Evolutionary conservation across 2,888 invertebrate genomes (phyloP).

Genomic region (Ecliptopera silaceata): DNA sequence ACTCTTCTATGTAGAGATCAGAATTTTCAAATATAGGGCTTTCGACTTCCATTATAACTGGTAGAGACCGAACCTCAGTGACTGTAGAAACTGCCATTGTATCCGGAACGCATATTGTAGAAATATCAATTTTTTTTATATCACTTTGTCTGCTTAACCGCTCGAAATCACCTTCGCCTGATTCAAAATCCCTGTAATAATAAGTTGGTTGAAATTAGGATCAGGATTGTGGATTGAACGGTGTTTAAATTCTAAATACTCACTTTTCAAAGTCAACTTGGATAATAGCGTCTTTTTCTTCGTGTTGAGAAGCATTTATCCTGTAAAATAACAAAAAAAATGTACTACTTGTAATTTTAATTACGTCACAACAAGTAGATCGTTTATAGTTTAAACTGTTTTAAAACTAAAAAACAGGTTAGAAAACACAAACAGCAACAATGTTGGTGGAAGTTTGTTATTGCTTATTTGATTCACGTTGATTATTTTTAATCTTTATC

Average conservation of each 20-base stretch:
- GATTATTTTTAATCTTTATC: too few relatives aligned
- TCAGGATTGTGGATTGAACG: background rate
- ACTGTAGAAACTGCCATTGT: conserved; percentile 80
- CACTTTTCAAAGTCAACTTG: conserved; percentile 77
- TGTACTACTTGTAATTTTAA: too few relatives aligned
- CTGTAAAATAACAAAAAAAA: conserved; percentile 44
- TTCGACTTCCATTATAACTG: conserved; percentile 57
- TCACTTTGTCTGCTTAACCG: conserved; percentile 86
- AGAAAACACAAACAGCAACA: too few relatives aligned
- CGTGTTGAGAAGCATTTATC: conserved; percentile 57
- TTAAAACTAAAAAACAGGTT: too few relatives aligned
- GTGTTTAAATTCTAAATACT: conserved; percentile 37
- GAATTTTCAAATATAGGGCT: conserved; percentile 81
- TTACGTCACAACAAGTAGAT: too few relatives aligned
- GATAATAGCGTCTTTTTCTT: conserved; percentile 64
- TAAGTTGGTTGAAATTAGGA: background rate
- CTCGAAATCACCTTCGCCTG: conserved; percentile 93
- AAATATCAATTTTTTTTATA: conserved; percentile 64
- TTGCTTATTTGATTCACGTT: too few relatives aligned
- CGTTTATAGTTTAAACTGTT: too few relatives aligned
- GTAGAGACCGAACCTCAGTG: conserved; percentile 81
- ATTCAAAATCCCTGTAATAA: conserved; percentile 87
- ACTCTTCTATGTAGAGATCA: conserved; percentile 95
- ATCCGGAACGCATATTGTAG: conserved; percentile 71
- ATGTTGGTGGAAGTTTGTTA: too few relatives aligned